Base-by-base conservation (phyloP, 2,888 invertebrate species). In the Stenurella melanura region DNA sequence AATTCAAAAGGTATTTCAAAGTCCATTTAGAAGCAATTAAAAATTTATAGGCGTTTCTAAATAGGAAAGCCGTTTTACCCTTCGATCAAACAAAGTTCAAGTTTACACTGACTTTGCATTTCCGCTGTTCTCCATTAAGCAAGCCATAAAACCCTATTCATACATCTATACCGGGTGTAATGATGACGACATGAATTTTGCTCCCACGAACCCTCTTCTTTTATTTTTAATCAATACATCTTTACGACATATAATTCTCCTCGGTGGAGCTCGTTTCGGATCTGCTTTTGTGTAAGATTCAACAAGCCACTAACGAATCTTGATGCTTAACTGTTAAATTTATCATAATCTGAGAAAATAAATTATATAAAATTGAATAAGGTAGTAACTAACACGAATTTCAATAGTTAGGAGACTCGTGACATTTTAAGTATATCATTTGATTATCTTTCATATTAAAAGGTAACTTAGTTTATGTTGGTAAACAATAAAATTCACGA, bases 1-100 rank as follows among this genome's bases (percentile, higher is more conserved):
- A 73, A 72, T 73, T 77, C 54, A 73, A 73, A 79, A 81, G 79
- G 78, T 78, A 75, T 80, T 77, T 69, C 66, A 79, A 75, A 74
- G 78, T 83, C 81, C 83, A 82, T 81, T 83, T 78, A 79, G 81
- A 80, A 77, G 82, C 84, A 82, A 83, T 84, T 84, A 83, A 84
- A 82, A 85, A 85, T 85, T 83, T 80, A 83, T 77, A 72, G 80
- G 80, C 78, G 77, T 76, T 72, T 72, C 78, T 72, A 75, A 75
- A 64, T 72, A 74, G 75, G 73, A 75, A 67, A 71, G 74, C 69
- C 74, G 72, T 68, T 78, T 72, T 67, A 73, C 64, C 56, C 66
- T 76, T 80, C 78, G 78, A 80, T 78, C 77, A 79, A 81, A 80
- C 78, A 81, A 80, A 79, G 81, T 78, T 75, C 74, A 79, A 83